phyloP scores from a whole-genome alignment of 2,797 vertebrate genomes.

The Acanthurus leucopareius region DNA sequence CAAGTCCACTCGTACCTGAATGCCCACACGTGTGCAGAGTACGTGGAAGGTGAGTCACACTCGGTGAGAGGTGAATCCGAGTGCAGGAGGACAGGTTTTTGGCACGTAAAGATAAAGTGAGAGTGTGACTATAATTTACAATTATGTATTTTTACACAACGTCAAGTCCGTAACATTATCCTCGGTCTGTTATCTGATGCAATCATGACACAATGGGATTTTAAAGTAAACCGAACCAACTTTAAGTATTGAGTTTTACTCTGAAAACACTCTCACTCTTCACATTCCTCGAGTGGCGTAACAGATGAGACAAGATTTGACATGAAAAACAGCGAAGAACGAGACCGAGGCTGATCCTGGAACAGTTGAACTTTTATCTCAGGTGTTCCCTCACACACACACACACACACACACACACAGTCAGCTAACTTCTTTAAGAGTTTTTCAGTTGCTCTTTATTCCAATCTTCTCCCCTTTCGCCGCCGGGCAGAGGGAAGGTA shows the following conservation, averaged over 20 bases:
- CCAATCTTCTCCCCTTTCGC: background rate
- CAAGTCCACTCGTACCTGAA: conserved; percentile 2
- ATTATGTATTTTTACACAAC: background rate
- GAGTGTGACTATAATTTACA: background rate
- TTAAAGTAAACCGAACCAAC: background rate
- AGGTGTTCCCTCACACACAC: conserved; percentile 5
- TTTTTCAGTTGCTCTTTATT: conserved; percentile 23
- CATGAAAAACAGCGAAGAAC: conserved; percentile 59
- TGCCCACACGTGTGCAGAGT: conserved; percentile 40
- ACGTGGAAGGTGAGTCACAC: conserved; percentile 55
- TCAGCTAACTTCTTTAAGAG: conserved; percentile 14
- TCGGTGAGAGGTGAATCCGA: conserved; percentile 49
- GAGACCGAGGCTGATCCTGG: conserved; percentile 36
- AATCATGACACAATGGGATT: background rate
- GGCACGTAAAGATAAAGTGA: conserved; percentile 5
- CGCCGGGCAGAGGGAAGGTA: background rate
- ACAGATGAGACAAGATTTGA: conserved; percentile 80
- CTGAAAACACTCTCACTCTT: conserved; percentile 39
- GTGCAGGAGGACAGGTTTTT: conserved; percentile 51
- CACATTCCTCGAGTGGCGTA: conserved; percentile 71
- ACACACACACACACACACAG: conserved; percentile 24
- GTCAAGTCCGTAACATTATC: background rate
- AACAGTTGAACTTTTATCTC: conserved; percentile 61
- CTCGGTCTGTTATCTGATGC: background rate
- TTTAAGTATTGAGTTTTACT: background rate